Base-by-base conservation (phyloP, 2,113 vertebrate species). In the Neolamprologus cancellatus region DNA sequence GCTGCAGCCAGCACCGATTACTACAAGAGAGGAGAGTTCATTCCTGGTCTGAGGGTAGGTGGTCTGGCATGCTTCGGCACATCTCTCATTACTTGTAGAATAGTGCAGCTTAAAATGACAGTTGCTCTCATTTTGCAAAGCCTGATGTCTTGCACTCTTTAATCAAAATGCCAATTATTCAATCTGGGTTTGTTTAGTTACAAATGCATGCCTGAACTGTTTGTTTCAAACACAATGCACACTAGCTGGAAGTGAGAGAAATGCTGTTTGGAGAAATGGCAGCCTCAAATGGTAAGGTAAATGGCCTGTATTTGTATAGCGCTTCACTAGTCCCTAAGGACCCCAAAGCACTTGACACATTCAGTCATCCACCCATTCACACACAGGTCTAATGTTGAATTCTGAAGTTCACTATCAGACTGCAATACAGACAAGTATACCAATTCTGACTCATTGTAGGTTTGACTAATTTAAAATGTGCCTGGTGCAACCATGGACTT, bases 1-100 rank as follows among this genome's bases (percentile, higher is more conserved):
- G 95, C 98, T 5, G 94, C 98, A 50, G 98, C 98, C 92, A 98
- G 96, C 92, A 98, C 97, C 0, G 97, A 99, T 71, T 99, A 99
- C 93, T 98, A 94, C 90, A 98, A 97, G 95, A 96, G 98, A 89
- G 98, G 98, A 61, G 95, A 97, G 34, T 98, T 95, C 89, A 97
- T 99, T 81, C 98, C 99, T 57, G 98, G 98, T 8, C 95, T 99
- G 8, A 93, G 97, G 93, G 98, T 97, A 89, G 9, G 23, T 23
- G 14, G 9, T 74, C 41, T 46, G 23, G 23, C 23, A 46, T 46
- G 23, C 39, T 28, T 28, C 0, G 0, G 5, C 20, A 28, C 2
- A 28, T 7, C 10, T 36, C 6, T 36, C 17, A 64, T 36, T 3
- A 64, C 1, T 36, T 64, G 10, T 5, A n/a, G 2, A 64, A 64